phyloP scores from a whole-genome alignment of 2,113 vertebrate species.

The Rhinopomastus cyanomelas region DNA sequence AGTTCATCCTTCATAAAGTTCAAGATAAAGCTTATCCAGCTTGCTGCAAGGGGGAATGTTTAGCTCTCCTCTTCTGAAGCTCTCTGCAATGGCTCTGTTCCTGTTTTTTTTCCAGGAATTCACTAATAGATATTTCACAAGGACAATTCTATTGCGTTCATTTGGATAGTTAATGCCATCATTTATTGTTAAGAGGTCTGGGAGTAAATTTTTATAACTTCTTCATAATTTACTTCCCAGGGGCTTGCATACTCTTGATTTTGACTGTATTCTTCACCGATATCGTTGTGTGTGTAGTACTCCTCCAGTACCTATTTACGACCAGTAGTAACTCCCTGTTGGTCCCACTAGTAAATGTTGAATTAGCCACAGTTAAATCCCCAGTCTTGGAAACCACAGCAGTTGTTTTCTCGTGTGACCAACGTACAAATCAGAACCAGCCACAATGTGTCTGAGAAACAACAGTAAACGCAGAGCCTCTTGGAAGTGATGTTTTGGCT shows the following conservation, averaged over 20 bases:
- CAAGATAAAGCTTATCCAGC: neutral
- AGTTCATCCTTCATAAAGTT: neutral
- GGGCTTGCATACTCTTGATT: neutral
- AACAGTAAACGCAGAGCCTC: neutral
- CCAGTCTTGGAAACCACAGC: neutral
- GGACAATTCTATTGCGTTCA: neutral
- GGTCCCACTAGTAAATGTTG: neutral
- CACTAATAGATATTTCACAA: neutral
- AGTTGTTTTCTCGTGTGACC: neutral
- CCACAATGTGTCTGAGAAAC: neutral
- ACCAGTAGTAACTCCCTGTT: neutral
- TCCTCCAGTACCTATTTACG: neutral
- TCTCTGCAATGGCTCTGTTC: neutral
- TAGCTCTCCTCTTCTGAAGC: neutral
- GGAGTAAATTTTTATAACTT: neutral
- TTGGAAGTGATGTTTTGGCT: neutral
- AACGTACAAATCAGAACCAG: neutral
- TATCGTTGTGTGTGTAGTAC: accelerated
- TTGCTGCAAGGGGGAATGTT: neutral
- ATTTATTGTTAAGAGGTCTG: neutral
- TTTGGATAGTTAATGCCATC: neutral
- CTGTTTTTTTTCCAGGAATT: neutral
- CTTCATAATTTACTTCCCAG: neutral
- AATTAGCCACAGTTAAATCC: neutral
- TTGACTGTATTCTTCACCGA: neutral